Percentiles rank a stretch among this genome's conserved stretches.
Conservation (phyloP, 1,140 invertebrate genomes). For the Orius insidiosus region DNA sequence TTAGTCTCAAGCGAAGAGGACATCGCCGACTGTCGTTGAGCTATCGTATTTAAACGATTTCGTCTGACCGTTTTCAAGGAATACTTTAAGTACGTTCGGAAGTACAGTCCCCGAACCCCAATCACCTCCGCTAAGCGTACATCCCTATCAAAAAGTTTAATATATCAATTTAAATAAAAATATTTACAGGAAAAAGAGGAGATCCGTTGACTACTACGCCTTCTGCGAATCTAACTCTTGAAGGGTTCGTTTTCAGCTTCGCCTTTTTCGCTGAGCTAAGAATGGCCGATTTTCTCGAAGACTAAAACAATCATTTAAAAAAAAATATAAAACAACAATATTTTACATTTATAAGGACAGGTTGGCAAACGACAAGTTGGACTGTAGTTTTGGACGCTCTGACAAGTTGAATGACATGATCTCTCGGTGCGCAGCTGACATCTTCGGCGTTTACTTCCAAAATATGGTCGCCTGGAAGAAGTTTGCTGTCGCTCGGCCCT, state of each 20-base stretch:
- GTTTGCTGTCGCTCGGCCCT: constrained; percentile 72
- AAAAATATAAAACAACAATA: constrained; percentile 12
- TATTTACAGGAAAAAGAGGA: constrained; percentile 48
- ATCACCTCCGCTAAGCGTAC: constrained; percentile 55
- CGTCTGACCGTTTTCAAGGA: constrained; percentile 86
- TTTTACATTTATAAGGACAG: constrained; percentile 49
- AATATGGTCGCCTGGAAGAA: constrained; percentile 80
- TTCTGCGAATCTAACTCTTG: constrained; percentile 73
- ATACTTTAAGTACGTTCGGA: constrained; percentile 84
- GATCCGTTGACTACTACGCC: constrained; percentile 73
- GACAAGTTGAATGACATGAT: constrained; percentile 78
- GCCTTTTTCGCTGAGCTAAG: constrained; percentile 74
- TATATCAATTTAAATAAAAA: constrained; percentile 8
- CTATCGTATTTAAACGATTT: constrained; percentile 93
- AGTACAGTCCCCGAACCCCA: constrained; percentile 64
- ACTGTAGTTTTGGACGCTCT: constrained; percentile 60
- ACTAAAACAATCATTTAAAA: constrained; percentile 28
- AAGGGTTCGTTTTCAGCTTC: constrained; percentile 58
- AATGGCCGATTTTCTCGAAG: constrained; percentile 57
- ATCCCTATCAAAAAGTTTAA: constrained; percentile 38
- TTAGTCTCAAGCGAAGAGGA: constrained; percentile 75
- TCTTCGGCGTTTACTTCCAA: constrained; percentile 78
- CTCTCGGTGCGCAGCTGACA: constrained; percentile 61
- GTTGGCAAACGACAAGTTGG: constrained; percentile 63
- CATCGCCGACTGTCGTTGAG: constrained; percentile 74